Percentiles rank a stretch among this genome's conserved stretches.
Evolutionary conservation across 2,888 invertebrate species (phyloP).

Genomic region (Biston betularia): DNA sequence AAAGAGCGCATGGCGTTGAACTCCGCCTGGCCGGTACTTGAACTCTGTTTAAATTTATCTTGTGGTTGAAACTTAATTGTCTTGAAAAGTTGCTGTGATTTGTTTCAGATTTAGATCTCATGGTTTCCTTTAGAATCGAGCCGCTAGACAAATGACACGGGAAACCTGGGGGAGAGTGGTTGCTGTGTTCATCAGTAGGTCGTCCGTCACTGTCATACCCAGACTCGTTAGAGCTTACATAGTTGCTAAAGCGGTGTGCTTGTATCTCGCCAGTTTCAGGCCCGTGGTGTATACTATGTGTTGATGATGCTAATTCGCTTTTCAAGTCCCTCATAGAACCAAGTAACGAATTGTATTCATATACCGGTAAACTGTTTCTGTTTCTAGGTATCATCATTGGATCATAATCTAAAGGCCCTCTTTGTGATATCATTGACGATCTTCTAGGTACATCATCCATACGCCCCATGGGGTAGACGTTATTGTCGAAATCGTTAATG

Average conservation of each 20-base stretch:
- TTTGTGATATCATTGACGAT: constrained; percentile 80
- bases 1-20: constrained; percentile 80
- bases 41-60: constrained; percentile 75
- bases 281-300: constrained; percentile 84
- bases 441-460: constrained; percentile 72
- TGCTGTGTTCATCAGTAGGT: constrained; percentile 84
- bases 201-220: constrained; percentile 93
- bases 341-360: constrained; percentile 74
- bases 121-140: constrained; percentile 58
- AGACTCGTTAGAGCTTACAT: constrained; percentile 93
- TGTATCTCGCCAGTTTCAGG: constrained; percentile 85
- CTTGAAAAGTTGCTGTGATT: constrained; percentile 73
- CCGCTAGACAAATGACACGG: constrained; percentile 75
- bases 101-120: constrained; percentile 62
- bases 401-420: constrained; percentile 76
- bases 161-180: constrained; percentile 84
- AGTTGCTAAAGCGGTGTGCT: constrained; percentile 89
- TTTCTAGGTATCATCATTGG: constrained; percentile 82
- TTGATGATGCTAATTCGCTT: constrained; percentile 75
- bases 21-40: constrained; percentile 77
- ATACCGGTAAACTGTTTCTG: constrained; percentile 81
- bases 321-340: constrained; percentile 77
- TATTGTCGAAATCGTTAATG: constrained; percentile 73
- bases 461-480: constrained; percentile 63
- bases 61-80: constrained; percentile 79